Evolutionary conservation across 2,797 vertebrate species (phyloP).

Genomic region (Alcedo atthis): DNA sequence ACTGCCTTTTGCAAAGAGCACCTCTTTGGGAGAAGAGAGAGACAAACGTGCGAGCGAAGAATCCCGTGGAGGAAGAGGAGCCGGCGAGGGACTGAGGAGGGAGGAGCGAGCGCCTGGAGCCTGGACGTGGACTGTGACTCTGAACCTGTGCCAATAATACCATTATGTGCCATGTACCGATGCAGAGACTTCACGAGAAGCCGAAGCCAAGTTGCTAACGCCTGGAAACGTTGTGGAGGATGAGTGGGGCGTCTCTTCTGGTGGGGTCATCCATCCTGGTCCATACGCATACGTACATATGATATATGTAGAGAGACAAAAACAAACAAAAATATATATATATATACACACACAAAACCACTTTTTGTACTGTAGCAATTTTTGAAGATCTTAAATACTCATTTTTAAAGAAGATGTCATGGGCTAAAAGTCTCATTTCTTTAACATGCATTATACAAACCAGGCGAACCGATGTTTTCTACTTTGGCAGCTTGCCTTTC

Average conservation of each 20-base stretch:
- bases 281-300: slow-evolving; percentile 66
- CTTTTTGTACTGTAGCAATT: slow-evolving; percentile 83
- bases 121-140: slow-evolving; percentile 83
- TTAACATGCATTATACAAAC: slow-evolving; percentile 65
- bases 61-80: slow-evolving; percentile 11
- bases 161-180: slow-evolving; percentile 98
- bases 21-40: slow-evolving; percentile 59
- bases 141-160: slow-evolving; percentile 99
- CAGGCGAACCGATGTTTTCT: slow-evolving; percentile 74
- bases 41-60: not conserved
- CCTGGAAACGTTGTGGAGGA: slow-evolving; percentile 28
- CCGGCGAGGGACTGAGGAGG: not conserved
- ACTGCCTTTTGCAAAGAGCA: slow-evolving; percentile 64
- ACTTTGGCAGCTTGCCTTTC: slow-evolving; percentile 66
- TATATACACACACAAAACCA: slow-evolving; percentile 69
- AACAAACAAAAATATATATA: slow-evolving; percentile 67
- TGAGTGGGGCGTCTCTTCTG: slow-evolving; percentile 69
- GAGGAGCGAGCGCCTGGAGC: slow-evolving; percentile 56
- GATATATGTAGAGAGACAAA: slow-evolving; percentile 60
- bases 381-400: slow-evolving; percentile 80
- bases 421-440: slow-evolving; percentile 70
- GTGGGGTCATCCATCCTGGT: slow-evolving; percentile 75
- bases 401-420: slow-evolving; percentile 77
- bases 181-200: slow-evolving; percentile 71
- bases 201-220: slow-evolving; percentile 31